phyloP scores from a whole-genome alignment of 1,140 invertebrate genomes.

The Leptinotarsa defecta region DNA sequence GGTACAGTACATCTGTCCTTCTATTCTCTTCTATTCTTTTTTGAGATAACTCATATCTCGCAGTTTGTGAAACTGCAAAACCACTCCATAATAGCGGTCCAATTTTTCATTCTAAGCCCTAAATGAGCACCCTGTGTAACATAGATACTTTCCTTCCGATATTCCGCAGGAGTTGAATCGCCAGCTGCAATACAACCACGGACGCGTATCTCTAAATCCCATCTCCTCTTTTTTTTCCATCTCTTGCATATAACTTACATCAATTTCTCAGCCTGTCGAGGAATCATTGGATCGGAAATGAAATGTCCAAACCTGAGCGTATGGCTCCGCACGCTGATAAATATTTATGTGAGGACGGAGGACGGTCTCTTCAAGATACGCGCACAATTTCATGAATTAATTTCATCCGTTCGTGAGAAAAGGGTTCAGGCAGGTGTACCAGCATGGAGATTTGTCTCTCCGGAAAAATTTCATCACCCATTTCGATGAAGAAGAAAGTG shows the following conservation, averaged over 20 bases:
- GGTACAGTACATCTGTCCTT: too few relatives aligned
- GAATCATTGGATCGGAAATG: slow-evolving; percentile 40
- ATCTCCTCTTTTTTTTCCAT: neutral
- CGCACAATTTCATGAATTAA: slow-evolving; percentile 38
- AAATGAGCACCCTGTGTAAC: neutral
- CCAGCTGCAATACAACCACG: neutral
- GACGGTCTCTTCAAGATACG: slow-evolving; percentile 28
- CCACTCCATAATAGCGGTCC: too few relatives aligned
- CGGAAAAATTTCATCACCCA: too few relatives aligned
- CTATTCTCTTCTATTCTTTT: too few relatives aligned
- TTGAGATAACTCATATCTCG: too few relatives aligned
- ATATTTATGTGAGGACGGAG: slow-evolving; percentile 36
- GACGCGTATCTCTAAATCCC: neutral
- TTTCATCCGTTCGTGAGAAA: slow-evolving; percentile 20
- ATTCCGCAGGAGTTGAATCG: neutral
- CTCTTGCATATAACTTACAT: slow-evolving; percentile 39
- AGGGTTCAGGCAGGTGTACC: slow-evolving; percentile 30
- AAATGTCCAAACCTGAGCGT: slow-evolving; percentile 39
- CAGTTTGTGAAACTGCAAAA: too few relatives aligned
- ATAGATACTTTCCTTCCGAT: neutral
- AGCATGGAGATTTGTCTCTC: neutral
- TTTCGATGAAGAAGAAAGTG: too few relatives aligned
- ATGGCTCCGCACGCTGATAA: slow-evolving; percentile 34
- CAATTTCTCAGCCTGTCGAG: slow-evolving; percentile 39
- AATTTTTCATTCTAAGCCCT: too few relatives aligned